Evolutionary conservation across 2,797 vertebrate genomes (phyloP).

Genomic region (Liparis tanakae): DNA sequence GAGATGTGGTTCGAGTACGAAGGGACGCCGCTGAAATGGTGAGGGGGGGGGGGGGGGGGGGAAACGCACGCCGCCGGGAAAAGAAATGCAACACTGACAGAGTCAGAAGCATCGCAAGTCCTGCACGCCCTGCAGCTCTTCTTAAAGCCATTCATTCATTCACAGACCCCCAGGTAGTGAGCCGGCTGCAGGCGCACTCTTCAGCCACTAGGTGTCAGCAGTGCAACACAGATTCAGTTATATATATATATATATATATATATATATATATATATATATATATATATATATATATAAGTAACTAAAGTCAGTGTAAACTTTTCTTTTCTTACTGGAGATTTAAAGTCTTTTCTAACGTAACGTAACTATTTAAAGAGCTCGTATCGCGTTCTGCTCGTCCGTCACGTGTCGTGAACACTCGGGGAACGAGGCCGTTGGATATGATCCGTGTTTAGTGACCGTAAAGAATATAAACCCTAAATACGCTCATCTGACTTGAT

Average conservation of each 20-base stretch:
- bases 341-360: neutral
- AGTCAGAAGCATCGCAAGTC: neutral
- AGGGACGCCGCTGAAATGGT: constrained; percentile 97
- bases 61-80: no score
- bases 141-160: no score
- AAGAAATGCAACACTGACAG: no score
- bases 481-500: neutral
- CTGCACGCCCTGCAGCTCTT: neutral
- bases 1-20: constrained; percentile 99
- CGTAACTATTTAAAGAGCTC: no score
- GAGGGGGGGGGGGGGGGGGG: constrained; percentile 52
- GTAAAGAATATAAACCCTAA: no score
- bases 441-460: no score
- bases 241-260: neutral
- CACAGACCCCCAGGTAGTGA: no score
- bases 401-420: no score
- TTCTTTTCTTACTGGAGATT: neutral
- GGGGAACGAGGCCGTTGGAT: no score
- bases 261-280: no score
- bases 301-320: neutral
- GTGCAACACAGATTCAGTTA: constrained; percentile 1
- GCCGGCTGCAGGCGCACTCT: neutral
- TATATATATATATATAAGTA: neutral
- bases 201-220: constrained; percentile 69
- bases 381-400: no score